Evolutionary conservation across 2,797 vertebrate species (phyloP), one percentile per base, ranked within the genome.

Genomic region (Clarias platycephalus): DNA sequence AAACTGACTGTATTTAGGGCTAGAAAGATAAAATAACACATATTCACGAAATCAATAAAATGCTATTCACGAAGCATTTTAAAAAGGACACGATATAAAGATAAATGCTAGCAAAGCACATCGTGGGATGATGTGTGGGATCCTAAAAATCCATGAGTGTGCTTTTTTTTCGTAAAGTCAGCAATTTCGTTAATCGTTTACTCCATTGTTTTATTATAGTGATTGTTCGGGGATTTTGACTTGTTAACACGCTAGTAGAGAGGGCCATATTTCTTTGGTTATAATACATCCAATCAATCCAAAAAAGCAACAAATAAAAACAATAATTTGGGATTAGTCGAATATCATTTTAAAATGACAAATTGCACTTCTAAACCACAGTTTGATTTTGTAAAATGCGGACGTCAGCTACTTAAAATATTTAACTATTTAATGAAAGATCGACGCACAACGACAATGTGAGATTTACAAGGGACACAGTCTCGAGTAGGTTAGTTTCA

Each of bases 121-220:
- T 95, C 95, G 97, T 99, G 96, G 97, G 98, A 95, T 96, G 94
- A 90, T 91, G 94, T 95, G 94, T 94, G 93, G 93, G 93, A 88
- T 90, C 89, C 66, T 2, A 95, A 94, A 96, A 97, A 96, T 95
- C 90, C 95, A 92, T 92, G 90, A 88, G 89, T 95, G 90, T 91
- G 97, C 96, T 89, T 93, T 96, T 97, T 96, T 67, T 90, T 63
- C 20, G 82, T 68, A 62, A 91, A 92, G 91, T 93, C 93, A 88
- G 89, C 93, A 90, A 89, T 91, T 87, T 75, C 93, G 93, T 94
- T 96, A 98, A 97, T 97, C 95, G 97, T 97, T 97, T 95, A 97
- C 96, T 93, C 92, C 93, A 94, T 96, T 95, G 97, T 96, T 94
- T 63, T 90, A 91, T 90, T 90, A 92, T 97, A 97, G 92, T 94